Evolutionary conservation across 2,113 vertebrate genomes (phyloP).

Genomic region (Pseudonaja textilis): DNA sequence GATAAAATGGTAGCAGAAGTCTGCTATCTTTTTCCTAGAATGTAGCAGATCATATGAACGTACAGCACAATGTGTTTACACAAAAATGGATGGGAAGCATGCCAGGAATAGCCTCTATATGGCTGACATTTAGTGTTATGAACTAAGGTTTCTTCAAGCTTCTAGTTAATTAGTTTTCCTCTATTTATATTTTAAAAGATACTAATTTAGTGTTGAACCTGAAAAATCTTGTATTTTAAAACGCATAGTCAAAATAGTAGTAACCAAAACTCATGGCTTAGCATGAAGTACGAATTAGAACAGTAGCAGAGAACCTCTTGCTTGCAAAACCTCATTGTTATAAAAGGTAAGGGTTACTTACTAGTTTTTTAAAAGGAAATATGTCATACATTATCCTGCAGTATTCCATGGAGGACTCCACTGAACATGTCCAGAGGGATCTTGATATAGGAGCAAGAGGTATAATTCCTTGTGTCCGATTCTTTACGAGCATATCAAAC

Average conservation of each 20-base stretch:
- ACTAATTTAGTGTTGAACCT: neutral
- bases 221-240: neutral
- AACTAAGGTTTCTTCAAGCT: neutral
- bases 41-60: neutral
- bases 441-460: slow-evolving; percentile 95
- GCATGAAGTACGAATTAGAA: neutral
- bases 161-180: neutral
- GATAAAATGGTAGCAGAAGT: neutral
- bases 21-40: neutral
- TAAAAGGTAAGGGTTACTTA: slow-evolving; percentile 63
- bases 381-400: slow-evolving; percentile 96
- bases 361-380: slow-evolving; percentile 91
- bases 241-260: neutral
- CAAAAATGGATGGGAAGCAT: neutral
- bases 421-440: slow-evolving; percentile 95
- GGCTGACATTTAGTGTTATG: neutral
- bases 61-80: neutral
- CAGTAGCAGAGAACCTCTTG: neutral
- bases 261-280: neutral
- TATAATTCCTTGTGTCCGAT: slow-evolving; percentile 90
- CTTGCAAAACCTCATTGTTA: neutral
- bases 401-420: slow-evolving; percentile 98
- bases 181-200: neutral
- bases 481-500: slow-evolving; percentile 97
- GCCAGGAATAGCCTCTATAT: neutral